Evolutionary conservation across 2,888 invertebrate species (phyloP), one percentile per base, ranked within the genome.

Genomic region (Rhogogaster chlorosoma): DNA sequence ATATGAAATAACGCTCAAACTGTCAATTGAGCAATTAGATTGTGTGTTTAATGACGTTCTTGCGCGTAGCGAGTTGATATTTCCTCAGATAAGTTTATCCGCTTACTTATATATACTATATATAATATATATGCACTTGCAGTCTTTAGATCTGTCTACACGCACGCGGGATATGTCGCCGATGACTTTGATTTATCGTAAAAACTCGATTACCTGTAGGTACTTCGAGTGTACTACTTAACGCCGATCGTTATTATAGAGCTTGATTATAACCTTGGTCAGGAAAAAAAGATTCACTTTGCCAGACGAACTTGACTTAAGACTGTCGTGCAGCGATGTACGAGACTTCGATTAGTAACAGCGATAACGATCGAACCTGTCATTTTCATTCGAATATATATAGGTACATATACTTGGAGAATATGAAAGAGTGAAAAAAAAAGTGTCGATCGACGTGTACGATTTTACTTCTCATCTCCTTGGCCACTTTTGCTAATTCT

Each of bases 21-120:
- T 80, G 80, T 61, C 80, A 80, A 80, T 80, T 80, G 80, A 80
- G 80, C 80, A 80, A 80, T 80, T 80, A 80, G 61, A 80, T 80
- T 61, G 57, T 38, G 22, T 80, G 61, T 80, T 80, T 80, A 61
- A 61, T 29, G 77, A 77, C 49, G 49, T 77, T 53, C 45, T 64
- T 6, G 29, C 12, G 10, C 26, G 26, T 29, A 26, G n/a, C 29
- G 12, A 64, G 64, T 64, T 64, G 15, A 64, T 29, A 64, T 64
- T 26, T 26, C 12, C 29, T 10, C 26, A 64, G n/a, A 64, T 26
- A 64, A 22, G 4, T 26, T 29, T 22, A 29, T 22, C 61, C 61
- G 22, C 61, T n/a, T n/a, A n/a, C n/a, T 26, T 18, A 7, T 22
- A 22, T 61, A 61, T 26, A 61, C n/a, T 26, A n/a, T 7, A 57